Evolutionary conservation across 2,113 vertebrate species (phyloP), one percentile per base, ranked within the genome.

Genomic region (Edolisoma coerulescens): DNA sequence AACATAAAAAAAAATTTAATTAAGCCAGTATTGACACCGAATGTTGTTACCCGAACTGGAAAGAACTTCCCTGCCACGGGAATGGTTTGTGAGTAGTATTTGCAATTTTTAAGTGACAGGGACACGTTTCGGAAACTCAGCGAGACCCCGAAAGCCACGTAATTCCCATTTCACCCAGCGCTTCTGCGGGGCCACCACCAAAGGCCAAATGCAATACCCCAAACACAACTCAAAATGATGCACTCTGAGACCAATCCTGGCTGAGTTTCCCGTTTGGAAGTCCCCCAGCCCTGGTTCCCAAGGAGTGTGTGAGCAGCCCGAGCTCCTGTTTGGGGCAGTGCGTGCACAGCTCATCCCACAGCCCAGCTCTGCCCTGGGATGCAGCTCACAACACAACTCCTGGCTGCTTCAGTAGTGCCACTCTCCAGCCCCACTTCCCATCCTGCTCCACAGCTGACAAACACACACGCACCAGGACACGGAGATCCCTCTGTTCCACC

Each of bases 1-100:
- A 95, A 84, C 60, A 84, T 92, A 79, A 94, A 96, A 94, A 56
- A 93, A 94, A 94, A 92, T 64, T 18, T 78, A 92, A 96, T 95
- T 96, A 96, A 93, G 92, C 24, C 90, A 82, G 77, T 26, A 84
- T 79, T 89, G 92, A 93, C n/a, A 5, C 54, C 1, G 13, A 96
- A 74, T 53, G 87, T 22, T 52, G 56, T 35, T 84, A 63, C 57
- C 50, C 79, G 24, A 71, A 65, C 87, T 19, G 42, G 53, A 78
- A 67, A 77, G 83, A 94, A 82, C 80, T 81, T 75, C 52, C 19
- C 79, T 10, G 6, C 76, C 63, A 63, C 39, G 16, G 41, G 33
- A 69, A 60, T 2, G 9, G 63, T 52, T 73, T 52, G 52, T 3
- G 53, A 1, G 3, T 4, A 37, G 24, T 10, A 49, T 67, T 90